phyloP scores from a whole-genome alignment of 1,140 invertebrate species.

The Sycophaga agraensis region DNA sequence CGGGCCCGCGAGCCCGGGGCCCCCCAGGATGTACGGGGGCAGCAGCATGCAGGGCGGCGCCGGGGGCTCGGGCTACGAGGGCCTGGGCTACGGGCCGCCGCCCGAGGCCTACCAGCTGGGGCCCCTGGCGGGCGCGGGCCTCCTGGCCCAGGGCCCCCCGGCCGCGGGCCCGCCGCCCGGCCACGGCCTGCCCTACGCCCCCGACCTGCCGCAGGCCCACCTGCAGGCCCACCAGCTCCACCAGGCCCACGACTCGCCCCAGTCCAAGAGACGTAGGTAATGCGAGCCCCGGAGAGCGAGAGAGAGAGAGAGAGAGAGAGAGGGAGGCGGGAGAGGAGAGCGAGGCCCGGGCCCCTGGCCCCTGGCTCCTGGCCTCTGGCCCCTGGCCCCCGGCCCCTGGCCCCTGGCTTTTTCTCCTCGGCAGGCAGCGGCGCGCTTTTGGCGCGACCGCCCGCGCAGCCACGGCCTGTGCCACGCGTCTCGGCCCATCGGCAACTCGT shows the following conservation, averaged over 20 bases:
- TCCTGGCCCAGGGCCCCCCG: slow-evolving; percentile 54
- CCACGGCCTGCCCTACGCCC: slow-evolving; percentile 41
- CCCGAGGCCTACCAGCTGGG: slow-evolving; percentile 26
- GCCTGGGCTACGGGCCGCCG: slow-evolving; percentile 36
- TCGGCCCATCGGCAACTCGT: background rate
- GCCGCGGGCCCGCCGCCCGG: slow-evolving; percentile 48
- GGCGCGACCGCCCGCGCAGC: background rate
- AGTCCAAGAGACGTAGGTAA: slow-evolving; percentile 60
- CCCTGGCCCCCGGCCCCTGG: background rate
- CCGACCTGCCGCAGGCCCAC: slow-evolving; percentile 42
- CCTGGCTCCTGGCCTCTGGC: too few species aligned
- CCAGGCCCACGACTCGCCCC: slow-evolving; percentile 43
- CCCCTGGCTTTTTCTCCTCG: background rate
- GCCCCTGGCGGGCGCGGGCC: slow-evolving; percentile 36
- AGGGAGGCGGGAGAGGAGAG: too few species aligned
- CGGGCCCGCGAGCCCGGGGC: background rate
- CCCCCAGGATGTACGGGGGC: slow-evolving; percentile 46
- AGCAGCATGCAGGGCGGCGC: background rate
- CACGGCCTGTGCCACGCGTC: slow-evolving; percentile 15
- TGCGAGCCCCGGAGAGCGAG: background rate
- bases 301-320: too few species aligned
- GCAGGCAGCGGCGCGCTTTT: background rate
- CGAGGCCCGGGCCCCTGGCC: too few species aligned
- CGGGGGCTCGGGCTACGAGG: slow-evolving; percentile 29
- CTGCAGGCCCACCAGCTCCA: slow-evolving; percentile 29